Percentiles rank a stretch among this genome's conserved stretches.
phyloP scores from a whole-genome alignment of 2,888 invertebrate species.

The Siphlonurus alternatus region DNA sequence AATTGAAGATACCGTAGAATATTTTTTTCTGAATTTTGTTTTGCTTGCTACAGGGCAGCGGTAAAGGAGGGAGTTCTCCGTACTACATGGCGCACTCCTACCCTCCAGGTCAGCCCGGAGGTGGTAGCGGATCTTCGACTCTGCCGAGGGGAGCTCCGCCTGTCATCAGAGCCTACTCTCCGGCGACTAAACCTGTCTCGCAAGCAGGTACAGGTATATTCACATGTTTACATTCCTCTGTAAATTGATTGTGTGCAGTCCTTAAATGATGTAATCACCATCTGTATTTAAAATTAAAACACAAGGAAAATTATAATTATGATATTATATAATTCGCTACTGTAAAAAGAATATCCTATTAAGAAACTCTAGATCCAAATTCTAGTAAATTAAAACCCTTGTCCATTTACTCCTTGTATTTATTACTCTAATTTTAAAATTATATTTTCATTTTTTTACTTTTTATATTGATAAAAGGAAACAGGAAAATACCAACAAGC shows the following conservation, averaged over 20 bases:
- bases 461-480: neutral
- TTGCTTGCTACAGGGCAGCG: slow-evolving; percentile 30
- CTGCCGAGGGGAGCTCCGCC: slow-evolving; percentile 44
- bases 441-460: neutral
- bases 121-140: slow-evolving; percentile 34
- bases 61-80: slow-evolving; percentile 26
- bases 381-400: too few species aligned
- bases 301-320: too few species aligned
- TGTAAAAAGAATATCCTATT: neutral
- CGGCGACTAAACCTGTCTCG: slow-evolving; percentile 38
- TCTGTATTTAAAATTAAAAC: too few species aligned
- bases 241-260: neutral
- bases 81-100: slow-evolving; percentile 42
- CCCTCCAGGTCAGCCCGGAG: slow-evolving; percentile 18
- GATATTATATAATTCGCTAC: too few species aligned
- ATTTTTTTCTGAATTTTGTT: neutral
- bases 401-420: too few species aligned
- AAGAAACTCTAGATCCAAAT: too few species aligned
- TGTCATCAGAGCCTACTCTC: slow-evolving; percentile 48
- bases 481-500: too few species aligned
- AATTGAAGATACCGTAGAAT: too few species aligned
- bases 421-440: too few species aligned
- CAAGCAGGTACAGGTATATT: slow-evolving; percentile 21
- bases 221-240: neutral
- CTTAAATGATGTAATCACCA: neutral